Percentiles rank a stretch among this genome's conserved stretches.
Evolutionary conservation across 1,140 invertebrate species (phyloP).

Genomic region (Bombus waltoni): DNA sequence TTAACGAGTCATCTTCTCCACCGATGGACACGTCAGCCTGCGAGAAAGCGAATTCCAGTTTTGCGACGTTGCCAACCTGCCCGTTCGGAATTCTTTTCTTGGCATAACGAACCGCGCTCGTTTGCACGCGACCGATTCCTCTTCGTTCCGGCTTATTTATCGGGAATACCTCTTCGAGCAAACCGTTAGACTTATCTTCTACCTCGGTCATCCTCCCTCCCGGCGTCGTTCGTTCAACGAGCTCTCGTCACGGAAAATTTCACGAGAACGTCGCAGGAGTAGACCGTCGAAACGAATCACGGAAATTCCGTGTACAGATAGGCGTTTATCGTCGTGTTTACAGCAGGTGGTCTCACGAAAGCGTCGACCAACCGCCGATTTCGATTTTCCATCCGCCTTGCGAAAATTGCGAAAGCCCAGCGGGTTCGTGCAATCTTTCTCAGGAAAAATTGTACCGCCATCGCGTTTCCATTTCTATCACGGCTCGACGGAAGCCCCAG

Average conservation of each 20-base stretch:
- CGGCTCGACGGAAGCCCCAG: neutral
- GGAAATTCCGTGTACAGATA: neutral
- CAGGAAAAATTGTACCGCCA: neutral
- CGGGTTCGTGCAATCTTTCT: neutral
- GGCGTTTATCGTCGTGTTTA: neutral
- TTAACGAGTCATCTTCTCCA: neutral
- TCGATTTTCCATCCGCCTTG: neutral
- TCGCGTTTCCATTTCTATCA: neutral
- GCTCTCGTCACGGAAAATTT: conserved; percentile 2
- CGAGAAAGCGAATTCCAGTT: conserved; percentile 23
- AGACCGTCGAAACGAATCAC: neutral
- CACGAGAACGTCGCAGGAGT: neutral
- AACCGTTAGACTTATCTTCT: neutral
- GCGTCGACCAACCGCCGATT: neutral
- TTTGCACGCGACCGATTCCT: conserved; percentile 48
- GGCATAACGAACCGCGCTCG: conserved; percentile 43
- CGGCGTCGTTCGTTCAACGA: neutral
- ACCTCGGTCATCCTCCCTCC: neutral
- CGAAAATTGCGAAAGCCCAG: neutral
- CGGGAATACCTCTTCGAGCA: conserved; percentile 7
- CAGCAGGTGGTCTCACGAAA: neutral
- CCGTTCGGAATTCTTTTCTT: conserved; percentile 43
- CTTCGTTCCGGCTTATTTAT: conserved; percentile 48
- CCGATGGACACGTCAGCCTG: neutral
- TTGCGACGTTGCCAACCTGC: neutral